Conservation (phyloP, 2,888 invertebrate species). For the Volucella inflata region DNA sequence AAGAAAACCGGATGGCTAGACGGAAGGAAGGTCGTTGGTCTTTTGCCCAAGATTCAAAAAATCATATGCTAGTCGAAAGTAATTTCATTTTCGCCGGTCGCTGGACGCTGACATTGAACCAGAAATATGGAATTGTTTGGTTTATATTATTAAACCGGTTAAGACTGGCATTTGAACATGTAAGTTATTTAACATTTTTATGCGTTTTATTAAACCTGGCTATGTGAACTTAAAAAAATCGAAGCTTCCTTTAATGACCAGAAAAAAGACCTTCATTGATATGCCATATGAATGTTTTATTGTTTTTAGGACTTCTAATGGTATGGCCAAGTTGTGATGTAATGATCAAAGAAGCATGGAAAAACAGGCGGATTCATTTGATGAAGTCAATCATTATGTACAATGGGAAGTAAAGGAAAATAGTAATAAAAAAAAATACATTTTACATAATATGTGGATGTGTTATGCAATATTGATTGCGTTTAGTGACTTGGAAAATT, state of each 20-base stretch:
- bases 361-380: no score
- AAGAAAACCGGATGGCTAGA: conserved; percentile 55
- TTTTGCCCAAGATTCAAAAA: conserved; percentile 70
- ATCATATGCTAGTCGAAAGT: conserved; percentile 27
- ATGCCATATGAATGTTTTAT: no score
- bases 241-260: conserved; percentile 15
- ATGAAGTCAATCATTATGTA: no score
- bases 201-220: conserved; percentile 25
- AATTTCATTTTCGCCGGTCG: conserved; percentile 68
- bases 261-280: neutral
- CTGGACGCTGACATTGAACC: conserved; percentile 70
- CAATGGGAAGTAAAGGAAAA: no score
- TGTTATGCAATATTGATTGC: no score
- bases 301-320: no score
- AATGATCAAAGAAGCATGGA: no score
- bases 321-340: no score
- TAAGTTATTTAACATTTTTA: conserved; percentile 23
- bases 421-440: no score
- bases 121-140: conserved; percentile 60
- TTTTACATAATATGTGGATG: no score
- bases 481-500: no score
- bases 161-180: conserved; percentile 10
- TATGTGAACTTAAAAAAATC: conserved; percentile 15
- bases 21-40: conserved; percentile 71
- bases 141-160: conserved; percentile 54